Base-by-base conservation (phyloP, 1,140 invertebrate species). In the Listronotus oregonensis region DNA sequence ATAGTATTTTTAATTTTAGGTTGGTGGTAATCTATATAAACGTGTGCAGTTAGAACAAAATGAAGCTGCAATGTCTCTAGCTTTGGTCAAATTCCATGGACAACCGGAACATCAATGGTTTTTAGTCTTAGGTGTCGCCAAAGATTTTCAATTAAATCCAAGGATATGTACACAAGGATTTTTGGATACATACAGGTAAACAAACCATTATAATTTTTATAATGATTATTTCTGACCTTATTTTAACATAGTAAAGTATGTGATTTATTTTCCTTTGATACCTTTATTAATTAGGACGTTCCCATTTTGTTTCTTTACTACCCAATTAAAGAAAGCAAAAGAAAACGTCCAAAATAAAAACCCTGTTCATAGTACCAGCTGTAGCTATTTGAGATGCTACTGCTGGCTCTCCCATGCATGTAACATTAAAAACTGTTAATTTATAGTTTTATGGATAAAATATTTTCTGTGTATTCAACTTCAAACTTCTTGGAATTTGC, bases 1-100 rank as follows among this genome's bases (percentile, higher is more conserved):
- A 27, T 27, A 5, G 21, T 27, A 27, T 27, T 27, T 27, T 27
- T 27, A 27, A 27, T 27, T 27, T 27, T 27, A 27, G 43, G 43
- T 46, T 37, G 86, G 88, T 63, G 95, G 66, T 47, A 89, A 87
- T 9, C 94, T 92, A 0, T 82, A 94, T 49, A 89, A 92, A 73
- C 86, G 89, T 61, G 82, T 96, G 56, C 84, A 91, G 46, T 81
- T 99, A 3, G 93, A 96, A 64, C 97, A 99, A 79, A 99, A 99
- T 83, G 94, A 99, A 79, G 96, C 97, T 11, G 96, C 97, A 0
- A 83, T 87, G 74, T 85, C 85, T 0, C 84, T 96, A 75, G 93
- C 95, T 83, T 89, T 86, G 71, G 78, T 86, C 80, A 79, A 78
- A 65, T 79, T 79, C 58, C 72, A 75, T 51, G 69, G 69, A 43